Evolutionary conservation across 2,113 vertebrate species (phyloP), one percentile per base, ranked within the genome.

Genomic region (Urocolius indicus): DNA sequence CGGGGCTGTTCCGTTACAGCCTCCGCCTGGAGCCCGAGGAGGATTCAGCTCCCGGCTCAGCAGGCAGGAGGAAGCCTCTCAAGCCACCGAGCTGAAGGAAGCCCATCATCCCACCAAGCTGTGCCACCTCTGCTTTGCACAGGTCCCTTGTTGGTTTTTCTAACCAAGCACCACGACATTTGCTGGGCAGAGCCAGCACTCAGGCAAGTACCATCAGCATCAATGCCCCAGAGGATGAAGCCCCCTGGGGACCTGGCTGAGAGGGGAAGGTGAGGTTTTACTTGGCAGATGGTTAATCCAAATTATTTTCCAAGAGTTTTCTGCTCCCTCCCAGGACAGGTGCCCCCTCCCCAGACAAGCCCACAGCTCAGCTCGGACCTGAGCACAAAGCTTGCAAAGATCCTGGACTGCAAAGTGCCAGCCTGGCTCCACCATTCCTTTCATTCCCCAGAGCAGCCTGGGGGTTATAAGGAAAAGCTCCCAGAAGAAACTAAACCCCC

Each of bases 181-280:
- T 0, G 5, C 19, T 21, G 61, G 1, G 32, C 3, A 9, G 55
- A 57, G 12, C 20, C 4, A 1, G 11, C 0, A 18, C 41, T 43
- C 2, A 2, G 77, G 27, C 83, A n/a, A 63, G 66, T 3, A 11
- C 1, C 2, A 58, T 5, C 10, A 4, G 84, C 75, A 15, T 22
- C 29, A 83, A 77, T 21, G 51, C 63, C 65, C 17, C 38, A 6
- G 55, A n/a, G n/a, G 38, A 41, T 41, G 12, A 41, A 41, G 38
- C 8, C n/a, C 51, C 51, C 14, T 0, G 0, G 16, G 1, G 54
- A 29, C 23, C 5, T 7, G 54, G 48, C 67, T 4, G 45, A 55
- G 30, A 68, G 73, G 24, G 12, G 36, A 77, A 77, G 36, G 58
- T 9, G 27, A 51, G 38, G 11, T 57, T 69, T 59, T 5, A 63